Evolutionary conservation across 2,888 invertebrate species (phyloP), one percentile per base, ranked within the genome.

Genomic region (Cheilosia variabilis): DNA sequence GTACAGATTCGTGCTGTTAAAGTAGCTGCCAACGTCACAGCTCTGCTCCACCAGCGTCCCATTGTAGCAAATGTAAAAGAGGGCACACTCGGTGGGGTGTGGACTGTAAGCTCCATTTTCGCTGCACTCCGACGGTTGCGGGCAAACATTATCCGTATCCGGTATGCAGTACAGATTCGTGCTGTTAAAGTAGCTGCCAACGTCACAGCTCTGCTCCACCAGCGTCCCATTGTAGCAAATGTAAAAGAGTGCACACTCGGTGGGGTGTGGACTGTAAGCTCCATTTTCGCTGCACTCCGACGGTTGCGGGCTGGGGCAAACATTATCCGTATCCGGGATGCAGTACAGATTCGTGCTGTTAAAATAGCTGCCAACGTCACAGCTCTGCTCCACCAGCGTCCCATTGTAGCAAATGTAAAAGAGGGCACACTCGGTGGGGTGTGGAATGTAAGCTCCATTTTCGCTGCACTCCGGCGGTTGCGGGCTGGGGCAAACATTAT

Each of bases 1-100:
- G 22, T 17, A 50, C 4, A 22, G 19, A 22, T 22, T n/a, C n/a
- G n/a, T n/a, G n/a, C n/a, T 19, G 50, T 50, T 1, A 1, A 50
- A 50, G 50, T 50, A 50, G 22, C 50, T 50, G 2, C 50, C 50
- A 0, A 0, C 0, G 2, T 0, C 22, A 13, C 50, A 50, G 22
- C 50, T 50, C 19, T 50, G 50, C 22, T 50, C 50, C 50, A 50
- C 50, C 10, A 50, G 50, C 4, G 10, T 50, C 19, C 50, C 50
- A 1, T 50, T 10, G 3, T 22, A 22, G 19, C 22, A 50, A 22
- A 50, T 4, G 22, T 50, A 22, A 10, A 50, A 50, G 9, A 10
- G 19, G 1, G 22, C 22, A 0, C 10, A 50, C 10, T 4, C 5
- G 22, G 13, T 17, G 17, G 50, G 50, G 13, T 50, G 17, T 13